Base-by-base conservation (phyloP, 2,113 vertebrate genomes). In the Hymenochirus boettgeri region DNA sequence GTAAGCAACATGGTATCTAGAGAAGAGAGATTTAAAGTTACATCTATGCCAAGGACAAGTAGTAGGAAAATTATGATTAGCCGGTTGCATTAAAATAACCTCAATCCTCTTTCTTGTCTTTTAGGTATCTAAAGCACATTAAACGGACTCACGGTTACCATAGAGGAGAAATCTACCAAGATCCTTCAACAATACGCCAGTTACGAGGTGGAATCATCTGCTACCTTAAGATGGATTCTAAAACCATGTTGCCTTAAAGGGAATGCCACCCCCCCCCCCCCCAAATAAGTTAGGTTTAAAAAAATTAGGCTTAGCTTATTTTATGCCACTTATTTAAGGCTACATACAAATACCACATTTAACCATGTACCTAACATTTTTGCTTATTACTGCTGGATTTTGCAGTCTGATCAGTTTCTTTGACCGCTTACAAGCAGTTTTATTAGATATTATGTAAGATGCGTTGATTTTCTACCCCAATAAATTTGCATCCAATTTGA, bases 1-100 rank as follows among this genome's bases (percentile, higher is more conserved):
- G 90, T 89, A 75, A 92, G 83, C 79, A 93, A 76, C 94, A 94
- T 94, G 33, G 73, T 75, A 62, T 76, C 64, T 53, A 9, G 79
- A 82, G 15, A 76, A 51, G 33, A 27, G 47, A 48, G 3, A 62
- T 35, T 9, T 35, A 35, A 12, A 9, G 7, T 35, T 12, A 35
- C 33, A 35, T 35, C 10, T n/a, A n/a, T n/a, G n/a, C n/a, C n/a
- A 11, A 35, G 4, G 7, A 13, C 33, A 8, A 10, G 29, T 31
- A 4, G 10, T 31, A n/a, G n/a, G 29, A 31, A 31, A 31, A 5
- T 4, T 5, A 31, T 31, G 29, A 31, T 10, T 35, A 7, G 15
- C 33, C 10, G 15, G 10, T 8, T 8, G 2, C 33, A 35, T 35
- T 35, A 17, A 24, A 12, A 45, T 26, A 62, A 39, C 18, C 12